Conservation (phyloP, 2,888 invertebrate species). For the Galerucella pusilla region DNA sequence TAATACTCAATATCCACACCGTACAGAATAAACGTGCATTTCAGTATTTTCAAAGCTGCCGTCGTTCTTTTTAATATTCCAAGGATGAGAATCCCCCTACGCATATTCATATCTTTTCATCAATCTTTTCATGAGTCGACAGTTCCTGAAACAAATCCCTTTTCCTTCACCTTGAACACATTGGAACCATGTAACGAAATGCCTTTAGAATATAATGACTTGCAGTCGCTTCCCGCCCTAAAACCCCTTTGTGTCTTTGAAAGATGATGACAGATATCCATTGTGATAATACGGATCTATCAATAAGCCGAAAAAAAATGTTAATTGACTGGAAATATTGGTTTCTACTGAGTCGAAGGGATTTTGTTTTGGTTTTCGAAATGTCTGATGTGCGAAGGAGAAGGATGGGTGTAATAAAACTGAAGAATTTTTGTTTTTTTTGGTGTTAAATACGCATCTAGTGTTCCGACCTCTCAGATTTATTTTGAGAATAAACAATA, state of each 20-base stretch:
- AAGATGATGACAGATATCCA: slow-evolving; percentile 42
- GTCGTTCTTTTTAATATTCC: slow-evolving; percentile 32
- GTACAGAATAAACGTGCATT: no score
- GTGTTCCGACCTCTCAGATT: background rate
- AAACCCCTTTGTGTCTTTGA: slow-evolving; percentile 37
- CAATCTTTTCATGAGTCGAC: slow-evolving; percentile 46
- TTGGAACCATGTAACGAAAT: slow-evolving; percentile 31
- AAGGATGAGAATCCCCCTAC: slow-evolving; percentile 32
- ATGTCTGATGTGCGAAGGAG: slow-evolving; percentile 18
- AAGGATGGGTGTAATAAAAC: background rate
- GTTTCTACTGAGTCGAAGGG: slow-evolving; percentile 14
- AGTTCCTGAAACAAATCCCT: slow-evolving; percentile 45
- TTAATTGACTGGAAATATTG: slow-evolving; percentile 36
- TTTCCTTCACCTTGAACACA: slow-evolving; percentile 36
- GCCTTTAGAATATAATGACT: slow-evolving; percentile 39
- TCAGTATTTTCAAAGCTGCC: background rate
- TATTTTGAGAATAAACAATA: background rate
- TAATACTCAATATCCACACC: no score
- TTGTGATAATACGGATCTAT: slow-evolving; percentile 37
- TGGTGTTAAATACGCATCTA: background rate
- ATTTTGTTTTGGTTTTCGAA: slow-evolving; percentile 24
- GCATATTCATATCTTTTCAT: slow-evolving; percentile 42
- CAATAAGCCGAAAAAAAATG: slow-evolving; percentile 36
- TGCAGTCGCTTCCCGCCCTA: slow-evolving; percentile 36
- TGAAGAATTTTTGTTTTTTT: background rate